Percentiles rank a stretch among this genome's conserved stretches.
Conservation (phyloP, 2,888 invertebrate genomes). For the Sturmia bella region DNA sequence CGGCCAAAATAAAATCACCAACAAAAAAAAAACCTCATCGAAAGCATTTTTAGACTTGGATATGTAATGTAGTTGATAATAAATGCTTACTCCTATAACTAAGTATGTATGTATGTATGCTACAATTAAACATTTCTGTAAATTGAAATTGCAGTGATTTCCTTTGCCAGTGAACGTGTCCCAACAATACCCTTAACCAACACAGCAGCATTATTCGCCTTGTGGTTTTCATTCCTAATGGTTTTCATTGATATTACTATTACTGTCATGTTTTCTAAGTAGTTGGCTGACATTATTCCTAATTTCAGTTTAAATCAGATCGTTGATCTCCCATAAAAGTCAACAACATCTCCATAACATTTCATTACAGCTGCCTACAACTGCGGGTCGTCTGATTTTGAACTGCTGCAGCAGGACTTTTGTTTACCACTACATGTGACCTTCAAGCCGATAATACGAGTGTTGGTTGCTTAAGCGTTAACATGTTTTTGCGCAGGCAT, state of each 20-base stretch:
- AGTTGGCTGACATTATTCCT: slow-evolving; percentile 76
- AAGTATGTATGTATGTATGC: not conserved
- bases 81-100: not conserved
- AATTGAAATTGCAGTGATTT: slow-evolving; percentile 27
- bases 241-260: slow-evolving; percentile 72
- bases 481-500: too few species aligned
- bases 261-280: slow-evolving; percentile 73
- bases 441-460: not conserved
- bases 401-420: not conserved
- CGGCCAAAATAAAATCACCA: not conserved
- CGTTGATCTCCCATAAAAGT: slow-evolving; percentile 68
- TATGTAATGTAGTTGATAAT: too few species aligned
- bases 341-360: slow-evolving; percentile 33
- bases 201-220: not conserved
- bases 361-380: slow-evolving; percentile 46
- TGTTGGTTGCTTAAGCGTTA: too few species aligned
- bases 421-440: not conserved
- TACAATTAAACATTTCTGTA: slow-evolving; percentile 39
- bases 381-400: slow-evolving; percentile 32
- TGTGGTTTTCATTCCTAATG: not conserved
- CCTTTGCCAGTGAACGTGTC: slow-evolving; percentile 4
- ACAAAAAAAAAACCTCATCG: not conserved
- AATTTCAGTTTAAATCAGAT: slow-evolving; percentile 80
- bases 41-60: not conserved
- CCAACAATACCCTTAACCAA: not conserved